These are phyloP conservation scores for Alca torda DNA, from an alignment of 2,797 vertebrate genomes.

Conservation along the genomic window DNA sequence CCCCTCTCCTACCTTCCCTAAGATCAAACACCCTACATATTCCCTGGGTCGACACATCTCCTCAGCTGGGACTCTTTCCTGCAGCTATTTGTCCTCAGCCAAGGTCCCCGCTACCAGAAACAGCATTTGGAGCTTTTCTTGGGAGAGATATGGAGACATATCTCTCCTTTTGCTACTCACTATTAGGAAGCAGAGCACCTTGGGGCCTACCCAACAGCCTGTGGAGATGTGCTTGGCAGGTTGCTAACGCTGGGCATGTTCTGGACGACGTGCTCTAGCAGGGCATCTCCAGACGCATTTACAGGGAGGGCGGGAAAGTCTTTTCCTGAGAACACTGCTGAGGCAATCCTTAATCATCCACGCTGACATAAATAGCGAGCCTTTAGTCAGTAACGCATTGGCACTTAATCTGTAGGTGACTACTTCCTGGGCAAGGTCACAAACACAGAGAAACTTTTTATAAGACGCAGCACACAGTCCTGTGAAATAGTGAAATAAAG, in stretches of 20 bases:
- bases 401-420: background rate
- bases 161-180: no score
- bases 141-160: no score
- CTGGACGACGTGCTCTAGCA: background rate
- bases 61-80: background rate
- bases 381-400: background rate
- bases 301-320: background rate
- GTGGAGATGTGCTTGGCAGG: fast-evolving
- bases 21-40: fast-evolving
- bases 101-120: background rate
- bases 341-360: background rate
- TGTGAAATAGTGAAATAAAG: background rate
- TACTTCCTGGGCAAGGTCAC: background rate
- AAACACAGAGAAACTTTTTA: background rate
- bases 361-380: background rate
- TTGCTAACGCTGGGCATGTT: fast-evolving
- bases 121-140: background rate
- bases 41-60: background rate
- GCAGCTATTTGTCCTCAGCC: background rate
- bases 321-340: background rate
- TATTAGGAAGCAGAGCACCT: no score
- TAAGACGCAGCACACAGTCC: background rate
- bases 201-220: background rate
- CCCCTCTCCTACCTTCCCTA: background rate
- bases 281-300: background rate